Evolutionary conservation across 2,888 invertebrate genomes (phyloP).

Genomic region (Tuta absoluta): DNA sequence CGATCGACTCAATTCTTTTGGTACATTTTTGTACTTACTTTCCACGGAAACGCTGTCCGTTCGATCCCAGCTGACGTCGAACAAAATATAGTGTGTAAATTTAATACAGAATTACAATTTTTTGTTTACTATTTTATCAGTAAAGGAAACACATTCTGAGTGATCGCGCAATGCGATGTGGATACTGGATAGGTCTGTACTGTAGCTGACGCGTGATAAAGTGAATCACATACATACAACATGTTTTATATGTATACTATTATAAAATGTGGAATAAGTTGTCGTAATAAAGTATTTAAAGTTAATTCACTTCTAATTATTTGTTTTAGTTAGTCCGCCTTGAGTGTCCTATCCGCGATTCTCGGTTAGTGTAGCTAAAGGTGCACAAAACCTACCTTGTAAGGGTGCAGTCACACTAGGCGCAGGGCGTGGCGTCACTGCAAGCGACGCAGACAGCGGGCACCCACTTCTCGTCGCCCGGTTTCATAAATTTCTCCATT

Average conservation of each 20-base stretch:
- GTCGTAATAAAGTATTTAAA: conserved; percentile 82
- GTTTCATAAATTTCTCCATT: conserved; percentile 44
- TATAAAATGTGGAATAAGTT: conserved; percentile 79
- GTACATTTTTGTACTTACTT: background rate
- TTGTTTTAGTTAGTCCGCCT: conserved; percentile 66
- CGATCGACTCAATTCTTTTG: background rate
- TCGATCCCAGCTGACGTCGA: conserved; percentile 73
- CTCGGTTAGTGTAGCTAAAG: conserved; percentile 13
- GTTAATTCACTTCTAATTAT: conserved; percentile 74
- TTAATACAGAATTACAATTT: conserved; percentile 74
- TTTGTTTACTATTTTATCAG: conserved; percentile 67
- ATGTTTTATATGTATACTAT: conserved; percentile 74
- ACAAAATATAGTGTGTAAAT: conserved; percentile 79
- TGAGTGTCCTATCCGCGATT: conserved; percentile 48
- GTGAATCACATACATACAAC: conserved; percentile 78
- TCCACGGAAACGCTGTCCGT: conserved; percentile 52
- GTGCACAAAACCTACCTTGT: background rate
- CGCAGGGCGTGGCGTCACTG: conserved; percentile 9
- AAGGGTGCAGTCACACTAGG: conserved; percentile 7
- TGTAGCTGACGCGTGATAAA: conserved; percentile 77
- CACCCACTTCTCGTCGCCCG: conserved; percentile 27
- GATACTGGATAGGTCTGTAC: conserved; percentile 79
- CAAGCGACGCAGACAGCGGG: conserved; percentile 24
- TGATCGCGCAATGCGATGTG: conserved; percentile 78
- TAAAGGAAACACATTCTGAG: conserved; percentile 63